Conservation (phyloP, 1,140 invertebrate species). For the Thaumetopoea pityocampa region DNA sequence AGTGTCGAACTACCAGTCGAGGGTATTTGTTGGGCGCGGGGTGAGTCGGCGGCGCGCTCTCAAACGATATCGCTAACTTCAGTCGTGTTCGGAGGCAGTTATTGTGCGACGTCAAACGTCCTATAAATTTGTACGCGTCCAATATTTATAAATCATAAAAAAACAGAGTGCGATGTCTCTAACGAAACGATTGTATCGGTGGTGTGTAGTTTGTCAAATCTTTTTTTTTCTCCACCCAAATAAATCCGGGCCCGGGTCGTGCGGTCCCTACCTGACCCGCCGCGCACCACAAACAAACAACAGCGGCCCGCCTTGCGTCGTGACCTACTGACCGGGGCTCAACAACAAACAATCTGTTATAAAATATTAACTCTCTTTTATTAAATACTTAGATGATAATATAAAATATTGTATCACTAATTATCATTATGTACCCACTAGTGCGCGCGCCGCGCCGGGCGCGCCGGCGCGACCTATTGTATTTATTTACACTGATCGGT, state of each 20-base stretch:
- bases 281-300: constrained; percentile 9
- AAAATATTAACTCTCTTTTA: constrained; percentile 72
- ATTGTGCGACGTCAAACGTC: neutral
- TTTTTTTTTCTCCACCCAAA: neutral
- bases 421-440: constrained; percentile 61
- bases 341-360: constrained; percentile 57
- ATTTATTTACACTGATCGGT: constrained; percentile 18
- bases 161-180: constrained; percentile 5
- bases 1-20: constrained; percentile 4
- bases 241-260: neutral
- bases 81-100: neutral
- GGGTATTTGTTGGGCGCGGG: too few species aligned
- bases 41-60: constrained; percentile 3
- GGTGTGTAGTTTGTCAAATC: constrained; percentile 6
- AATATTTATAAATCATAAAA: constrained; percentile 2
- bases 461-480: too few species aligned
- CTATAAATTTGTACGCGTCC: too few species aligned
- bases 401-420: constrained; percentile 69
- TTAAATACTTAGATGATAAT: constrained; percentile 71
- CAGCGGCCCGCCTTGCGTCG: constrained; percentile 2
- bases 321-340: constrained; percentile 41
- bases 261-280: constrained; percentile 8
- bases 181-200: constrained; percentile 6
- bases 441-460: too few species aligned
- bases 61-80: constrained; percentile 1